Percentiles rank a stretch among this genome's conserved stretches.
Evolutionary conservation across 2,888 invertebrate genomes (phyloP).

Genomic region (Nasonia oneida): DNA sequence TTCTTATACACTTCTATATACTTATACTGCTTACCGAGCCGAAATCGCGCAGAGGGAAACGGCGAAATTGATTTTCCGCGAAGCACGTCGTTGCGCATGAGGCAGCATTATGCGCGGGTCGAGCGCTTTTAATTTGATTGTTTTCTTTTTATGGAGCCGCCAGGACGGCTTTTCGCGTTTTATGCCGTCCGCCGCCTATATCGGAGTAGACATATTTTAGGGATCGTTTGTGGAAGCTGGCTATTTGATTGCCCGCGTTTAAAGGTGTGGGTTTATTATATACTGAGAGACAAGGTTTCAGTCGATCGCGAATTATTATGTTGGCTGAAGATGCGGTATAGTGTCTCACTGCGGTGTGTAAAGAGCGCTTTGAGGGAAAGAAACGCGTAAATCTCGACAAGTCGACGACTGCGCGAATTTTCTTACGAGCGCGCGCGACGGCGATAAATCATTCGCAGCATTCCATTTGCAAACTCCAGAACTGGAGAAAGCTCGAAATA

Average conservation of each 20-base stretch:
- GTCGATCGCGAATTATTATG: too few relatives aligned
- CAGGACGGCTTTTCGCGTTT: slow-evolving; percentile 20
- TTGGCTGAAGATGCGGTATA: neutral
- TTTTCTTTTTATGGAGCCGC: slow-evolving; percentile 36
- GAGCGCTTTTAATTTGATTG: slow-evolving; percentile 51
- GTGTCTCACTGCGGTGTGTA: neutral
- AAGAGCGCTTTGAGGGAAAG: neutral
- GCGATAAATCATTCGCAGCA: slow-evolving; percentile 51
- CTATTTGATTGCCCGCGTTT: too few relatives aligned
- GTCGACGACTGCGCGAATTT: slow-evolving; percentile 33
- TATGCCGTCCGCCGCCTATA: slow-evolving; percentile 20
- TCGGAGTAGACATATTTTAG: neutral
- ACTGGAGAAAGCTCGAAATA: slow-evolving; percentile 41
- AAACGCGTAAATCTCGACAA: slow-evolving; percentile 25
- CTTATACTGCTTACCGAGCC: slow-evolving; percentile 21
- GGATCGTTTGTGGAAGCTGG: neutral
- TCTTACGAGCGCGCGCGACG: slow-evolving; percentile 22
- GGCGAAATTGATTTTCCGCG: slow-evolving; percentile 40
- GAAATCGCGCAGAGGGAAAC: slow-evolving; percentile 21
- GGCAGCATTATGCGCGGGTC: neutral
- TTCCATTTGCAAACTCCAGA: slow-evolving; percentile 45
- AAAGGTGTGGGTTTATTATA: too few relatives aligned
- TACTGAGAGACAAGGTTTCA: too few relatives aligned
- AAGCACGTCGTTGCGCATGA: neutral
- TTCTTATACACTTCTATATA: too few relatives aligned